These are phyloP conservation scores for Drosophila putrida DNA, from an alignment of 2,888 invertebrate genomes.

Conservation along the genomic window DNA sequence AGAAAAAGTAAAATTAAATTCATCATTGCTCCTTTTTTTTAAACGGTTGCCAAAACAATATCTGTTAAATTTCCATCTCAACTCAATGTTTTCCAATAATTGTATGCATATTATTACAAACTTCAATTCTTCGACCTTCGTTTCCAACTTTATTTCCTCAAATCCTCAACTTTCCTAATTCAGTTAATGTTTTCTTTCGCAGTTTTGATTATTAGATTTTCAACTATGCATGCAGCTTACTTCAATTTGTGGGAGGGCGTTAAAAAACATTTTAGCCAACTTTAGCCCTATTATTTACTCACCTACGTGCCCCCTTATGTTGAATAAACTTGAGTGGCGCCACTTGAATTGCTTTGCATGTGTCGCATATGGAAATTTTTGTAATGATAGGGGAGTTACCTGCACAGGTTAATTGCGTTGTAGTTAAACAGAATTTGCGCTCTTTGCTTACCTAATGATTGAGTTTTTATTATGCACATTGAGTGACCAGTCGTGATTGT, in stretches of 20 bases:
- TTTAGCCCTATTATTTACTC: slow-evolving; percentile 15
- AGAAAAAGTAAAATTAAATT: no score
- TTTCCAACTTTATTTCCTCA: background rate
- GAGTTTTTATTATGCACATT: slow-evolving; percentile 18
- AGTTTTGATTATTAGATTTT: slow-evolving; percentile 3
- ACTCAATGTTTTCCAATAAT: background rate
- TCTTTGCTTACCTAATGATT: slow-evolving; percentile 16
- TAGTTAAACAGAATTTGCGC: slow-evolving; percentile 19
- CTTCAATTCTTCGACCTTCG: background rate
- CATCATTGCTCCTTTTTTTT: no score
- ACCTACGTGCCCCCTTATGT: slow-evolving; percentile 1
- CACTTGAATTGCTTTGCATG: slow-evolving; percentile 54
- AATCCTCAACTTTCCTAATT: background rate
- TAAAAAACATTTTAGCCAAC: slow-evolving; percentile 8
- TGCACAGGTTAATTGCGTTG: slow-evolving; percentile 33
- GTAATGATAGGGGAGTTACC: slow-evolving; percentile 66
- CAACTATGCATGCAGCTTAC: background rate
- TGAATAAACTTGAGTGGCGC: slow-evolving; percentile 17
- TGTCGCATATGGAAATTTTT: slow-evolving; percentile 67
- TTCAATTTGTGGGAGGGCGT: background rate
- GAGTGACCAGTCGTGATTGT: slow-evolving; percentile 25
- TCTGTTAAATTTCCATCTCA: no score
- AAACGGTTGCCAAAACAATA: no score
- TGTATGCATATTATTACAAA: background rate
- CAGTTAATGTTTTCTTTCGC: background rate